Percentiles rank a stretch among this genome's conserved stretches.
Conservation (phyloP, 1,140 invertebrate species). For the Homalodisca vitripennis region DNA sequence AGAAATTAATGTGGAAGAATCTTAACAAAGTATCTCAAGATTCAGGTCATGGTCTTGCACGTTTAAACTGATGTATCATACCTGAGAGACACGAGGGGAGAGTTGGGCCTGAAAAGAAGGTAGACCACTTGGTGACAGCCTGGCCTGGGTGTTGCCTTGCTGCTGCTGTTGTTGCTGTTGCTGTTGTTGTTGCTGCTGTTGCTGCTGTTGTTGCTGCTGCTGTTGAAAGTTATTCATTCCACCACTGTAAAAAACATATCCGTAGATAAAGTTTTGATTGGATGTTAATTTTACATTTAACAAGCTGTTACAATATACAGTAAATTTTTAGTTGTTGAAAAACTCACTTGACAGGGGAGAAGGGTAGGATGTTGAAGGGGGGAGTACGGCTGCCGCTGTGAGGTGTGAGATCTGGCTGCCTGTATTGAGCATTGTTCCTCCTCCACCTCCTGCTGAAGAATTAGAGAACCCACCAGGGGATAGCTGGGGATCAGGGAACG, state of each 20-base stretch:
- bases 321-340: too few species aligned
- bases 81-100: slow-evolving; percentile 45
- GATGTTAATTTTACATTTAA: too few species aligned
- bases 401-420: slow-evolving; percentile 44
- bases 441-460: slow-evolving; percentile 46
- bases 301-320: too few species aligned
- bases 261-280: too few species aligned
- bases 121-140: slow-evolving; percentile 42
- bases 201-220: too few species aligned
- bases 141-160: slow-evolving; percentile 34
- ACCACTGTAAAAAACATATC: too few species aligned
- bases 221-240: slow-evolving; percentile 36
- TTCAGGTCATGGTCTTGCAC: too few species aligned
- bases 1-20: too few species aligned
- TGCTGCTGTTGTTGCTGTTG: slow-evolving; percentile 25
- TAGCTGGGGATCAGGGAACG: slow-evolving; percentile 68
- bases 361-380: slow-evolving; percentile 49
- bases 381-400: slow-evolving; percentile 49
- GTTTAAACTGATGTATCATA: too few species aligned
- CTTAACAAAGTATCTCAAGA: too few species aligned
- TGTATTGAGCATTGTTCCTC: slow-evolving; percentile 38
- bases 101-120: slow-evolving; percentile 45
- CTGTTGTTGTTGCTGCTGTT: too few species aligned
- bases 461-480: slow-evolving; percentile 64
- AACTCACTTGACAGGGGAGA: slow-evolving; percentile 45